Evolutionary conservation across 2,888 invertebrate species (phyloP), one percentile per base, ranked within the genome.

Genomic region (Patella pellucida): DNA sequence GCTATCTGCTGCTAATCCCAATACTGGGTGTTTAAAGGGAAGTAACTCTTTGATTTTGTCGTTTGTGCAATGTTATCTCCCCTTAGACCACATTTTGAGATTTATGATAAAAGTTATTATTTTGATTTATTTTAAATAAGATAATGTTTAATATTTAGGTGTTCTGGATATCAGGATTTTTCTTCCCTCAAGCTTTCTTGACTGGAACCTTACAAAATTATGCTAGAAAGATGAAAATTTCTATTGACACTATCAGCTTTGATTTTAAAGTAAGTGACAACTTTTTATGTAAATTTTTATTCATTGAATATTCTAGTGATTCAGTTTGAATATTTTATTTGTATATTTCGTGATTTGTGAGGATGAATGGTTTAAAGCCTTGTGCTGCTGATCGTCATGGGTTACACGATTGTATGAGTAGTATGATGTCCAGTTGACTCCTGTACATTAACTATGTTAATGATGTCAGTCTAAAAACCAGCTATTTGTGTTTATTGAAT

Each of bases 91-190:
- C 19, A 16, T 69, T 3, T n/a, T 69, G 19, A 1, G 31, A 27
- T 69, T 69, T 19, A 14, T 19, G 19, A 19, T n/a, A 12, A 12
- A n/a, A 62, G 7, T n/a, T 19, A 19, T 19, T 62, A 62, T 62
- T 62, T 19, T n/a, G n/a, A 62, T 19, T 16, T 51, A 19, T 71
- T n/a, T 71, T n/a, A n/a, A n/a, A 14, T n/a, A n/a, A n/a, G 15
- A 5, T 68, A 19, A 19, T 27, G 54, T 68, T 77, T 76, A 52
- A 68, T 69, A 77, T 82, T 16, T 80, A 90, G 89, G 88, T 90
- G 1, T 91, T 89, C 82, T 91, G 91, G 91, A 91, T 91, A 69
- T 91, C 91, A 54, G 95, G 95, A 93, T 92, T 91, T 85, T 91
- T 91, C 87, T 91, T 91, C 85, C 91, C 91, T n/a, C 91, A 91